A percentile compares a stretch with the other conserved stretches of the same genome.
Conservation (phyloP, 1,140 invertebrate genomes). For the Drosophila sechellia region DNA sequence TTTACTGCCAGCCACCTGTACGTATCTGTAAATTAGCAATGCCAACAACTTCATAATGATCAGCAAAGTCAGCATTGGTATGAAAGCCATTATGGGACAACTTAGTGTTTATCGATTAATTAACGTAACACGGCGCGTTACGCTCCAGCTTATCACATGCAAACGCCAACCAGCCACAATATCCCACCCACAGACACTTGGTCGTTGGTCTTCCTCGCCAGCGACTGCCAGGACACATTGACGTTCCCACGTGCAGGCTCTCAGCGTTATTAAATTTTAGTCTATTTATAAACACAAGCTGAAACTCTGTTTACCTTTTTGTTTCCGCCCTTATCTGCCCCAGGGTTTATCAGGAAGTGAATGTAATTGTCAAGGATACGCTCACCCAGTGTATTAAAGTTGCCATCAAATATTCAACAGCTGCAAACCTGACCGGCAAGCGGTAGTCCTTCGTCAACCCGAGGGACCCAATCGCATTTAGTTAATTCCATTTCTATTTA, state of each 20-base stretch:
- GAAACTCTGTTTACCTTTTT: constrained; percentile 41
- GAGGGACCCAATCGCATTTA: constrained; percentile 36
- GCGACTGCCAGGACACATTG: constrained; percentile 45
- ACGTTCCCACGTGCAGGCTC: constrained; percentile 77
- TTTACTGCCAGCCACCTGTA: constrained; percentile 28
- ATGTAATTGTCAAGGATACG: constrained; percentile 67
- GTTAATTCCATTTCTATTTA: constrained; percentile 71
- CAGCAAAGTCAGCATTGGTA: constrained; percentile 40
- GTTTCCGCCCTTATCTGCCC: constrained; percentile 32
- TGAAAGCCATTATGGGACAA: constrained; percentile 31
- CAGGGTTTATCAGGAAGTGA: constrained; percentile 58
- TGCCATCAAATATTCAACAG: constrained; percentile 51
- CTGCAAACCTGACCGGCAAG: constrained; percentile 25
- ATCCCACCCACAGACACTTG: constrained; percentile 29
- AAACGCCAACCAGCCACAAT: constrained; percentile 32
- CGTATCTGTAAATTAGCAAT: constrained; percentile 64
- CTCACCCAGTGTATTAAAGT: constrained; percentile 49
- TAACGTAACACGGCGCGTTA: constrained; percentile 76
- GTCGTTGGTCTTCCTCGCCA: constrained; percentile 32
- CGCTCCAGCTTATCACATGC: constrained; percentile 69
- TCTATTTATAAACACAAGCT: constrained; percentile 73
- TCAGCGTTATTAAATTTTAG: constrained; percentile 73
- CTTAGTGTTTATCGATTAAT: constrained; percentile 72
- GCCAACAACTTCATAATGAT: constrained; percentile 53
- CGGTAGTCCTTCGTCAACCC: constrained; percentile 6